A percentile compares a stretch with the other conserved stretches of the same genome.
These are phyloP conservation scores for Takifugu bimaculatus DNA, from an alignment of 2,113 vertebrate genomes.

Conservation along the genomic window DNA sequence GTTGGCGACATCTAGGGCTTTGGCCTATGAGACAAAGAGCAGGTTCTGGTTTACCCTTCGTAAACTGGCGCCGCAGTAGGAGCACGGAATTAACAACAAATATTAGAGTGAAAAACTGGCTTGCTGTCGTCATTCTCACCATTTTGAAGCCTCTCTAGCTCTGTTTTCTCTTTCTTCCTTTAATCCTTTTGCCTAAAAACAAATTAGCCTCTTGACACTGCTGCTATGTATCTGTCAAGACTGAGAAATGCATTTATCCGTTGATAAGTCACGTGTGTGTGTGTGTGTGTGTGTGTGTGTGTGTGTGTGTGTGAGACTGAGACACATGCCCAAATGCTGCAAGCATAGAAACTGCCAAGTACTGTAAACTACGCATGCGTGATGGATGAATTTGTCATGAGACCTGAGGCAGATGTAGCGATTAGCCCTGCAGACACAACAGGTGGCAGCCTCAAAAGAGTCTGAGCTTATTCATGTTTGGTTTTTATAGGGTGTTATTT, in stretches of 20 bases:
- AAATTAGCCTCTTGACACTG: constrained; percentile 37
- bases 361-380: constrained; percentile 5
- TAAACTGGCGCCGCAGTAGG: not conserved
- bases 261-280: constrained; percentile 12
- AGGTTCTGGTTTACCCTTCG: not conserved
- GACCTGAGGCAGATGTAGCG: constrained; percentile 24
- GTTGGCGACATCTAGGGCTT: not conserved
- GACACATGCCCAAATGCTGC: not conserved
- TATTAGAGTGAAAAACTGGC: not conserved
- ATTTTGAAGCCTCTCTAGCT: not conserved
- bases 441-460: constrained; percentile 20
- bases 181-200: constrained; percentile 14
- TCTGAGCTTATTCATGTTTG: constrained; percentile 5
- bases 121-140: not conserved
- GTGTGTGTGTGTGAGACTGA: not conserved
- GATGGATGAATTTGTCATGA: constrained; percentile 21
- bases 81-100: not conserved
- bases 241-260: constrained; percentile 27
- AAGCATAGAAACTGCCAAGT: constrained; percentile 7
- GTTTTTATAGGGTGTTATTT: constrained; percentile 10
- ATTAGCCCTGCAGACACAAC: constrained; percentile 26
- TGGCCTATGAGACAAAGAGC: too few species aligned
- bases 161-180: not conserved
- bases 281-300: not conserved
- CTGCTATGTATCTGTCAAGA: constrained; percentile 21